Conservation (phyloP, 92 coral and sea anemone species). For the Porites lobata region DNA sequence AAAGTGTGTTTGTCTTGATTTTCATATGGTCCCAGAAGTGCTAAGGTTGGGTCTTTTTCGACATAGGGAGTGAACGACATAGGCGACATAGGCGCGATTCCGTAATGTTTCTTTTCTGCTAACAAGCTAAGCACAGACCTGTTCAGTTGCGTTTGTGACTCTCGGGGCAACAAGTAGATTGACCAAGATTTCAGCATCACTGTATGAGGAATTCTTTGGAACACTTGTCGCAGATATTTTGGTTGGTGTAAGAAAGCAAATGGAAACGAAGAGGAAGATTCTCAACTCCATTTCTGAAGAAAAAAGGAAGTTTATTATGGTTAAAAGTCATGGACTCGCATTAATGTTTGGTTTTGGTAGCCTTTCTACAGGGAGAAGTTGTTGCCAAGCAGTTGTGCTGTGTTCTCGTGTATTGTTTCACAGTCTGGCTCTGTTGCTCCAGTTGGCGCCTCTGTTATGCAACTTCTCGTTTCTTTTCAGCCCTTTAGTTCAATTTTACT, state of each 20-base stretch:
- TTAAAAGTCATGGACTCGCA: neutral
- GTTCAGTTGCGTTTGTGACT: conserved; percentile 21
- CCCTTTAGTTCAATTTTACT: neutral
- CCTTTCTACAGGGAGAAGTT: neutral
- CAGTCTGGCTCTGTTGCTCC: neutral
- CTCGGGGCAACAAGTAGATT: conserved; percentile 17
- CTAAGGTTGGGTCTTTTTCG: neutral
- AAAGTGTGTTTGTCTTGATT: neutral
- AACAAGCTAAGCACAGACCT: neutral
- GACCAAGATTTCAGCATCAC: conserved; percentile 15
- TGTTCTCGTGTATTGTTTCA: conserved; percentile 9
- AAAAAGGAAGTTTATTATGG: neutral
- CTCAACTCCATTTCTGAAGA: conserved; percentile 33
- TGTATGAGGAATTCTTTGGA: neutral
- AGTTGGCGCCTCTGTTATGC: neutral
- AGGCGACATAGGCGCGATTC: too few species aligned
- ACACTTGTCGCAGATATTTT: neutral
- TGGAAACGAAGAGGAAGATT: neutral
- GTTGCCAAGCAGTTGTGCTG: neutral
- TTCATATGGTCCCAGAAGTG: neutral
- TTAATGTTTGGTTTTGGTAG: neutral
- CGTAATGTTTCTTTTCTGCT: neutral
- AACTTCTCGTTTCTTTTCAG: neutral
- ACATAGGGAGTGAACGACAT: neutral
- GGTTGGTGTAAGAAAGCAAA: neutral